Base-by-base conservation (phyloP, 2,797 vertebrate species). In the Betta splendens region DNA sequence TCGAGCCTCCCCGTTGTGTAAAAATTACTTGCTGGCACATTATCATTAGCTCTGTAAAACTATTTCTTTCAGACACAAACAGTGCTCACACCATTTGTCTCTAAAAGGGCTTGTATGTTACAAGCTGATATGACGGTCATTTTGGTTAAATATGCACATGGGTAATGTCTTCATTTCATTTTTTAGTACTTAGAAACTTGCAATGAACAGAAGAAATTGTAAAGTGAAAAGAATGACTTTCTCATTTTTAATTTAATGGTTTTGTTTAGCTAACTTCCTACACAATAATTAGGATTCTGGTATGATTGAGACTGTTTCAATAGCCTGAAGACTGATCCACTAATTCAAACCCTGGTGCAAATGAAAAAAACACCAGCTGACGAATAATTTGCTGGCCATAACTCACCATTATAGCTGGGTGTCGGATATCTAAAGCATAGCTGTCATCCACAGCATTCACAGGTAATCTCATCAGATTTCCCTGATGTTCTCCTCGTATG, bases 381-480 rank as follows among this genome's bases (percentile, higher is more conserved):
- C 64, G 36, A 85, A 25, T 29, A 29, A 55, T 29, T 32, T 13
- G 49, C n/a, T n/a, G 26, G 46, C 57, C 50, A 54, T 29, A 9
- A 75, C 79, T 85, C 83, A 98, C 97, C 89, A 87, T 91, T 80
- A 99, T 89, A 0, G 96, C 93, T 56, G 94, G 84, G 85, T 97
- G 93, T 33, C 94, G 93, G 62, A 98, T 96, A 84, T 99, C 96
- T 74, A 99, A 87, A 0, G 92, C 93, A 13, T 94, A 97, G 69
- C 60, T 91, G 61, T 92, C 86, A 44, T 94, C 92, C 63, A 83
- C 79, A 28, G 79, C 58, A 32, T 82, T 91, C 57, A 93, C 52
- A 31, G 92, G 92, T 68, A 98, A 77, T 47, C 84, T 93, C 72
- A 98, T 88, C 78, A 98, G 88, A 73, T 90, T 92, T 57, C 76